phyloP scores from a whole-genome alignment of 2,797 vertebrate species.

The Tachyglossus aculeatus region DNA sequence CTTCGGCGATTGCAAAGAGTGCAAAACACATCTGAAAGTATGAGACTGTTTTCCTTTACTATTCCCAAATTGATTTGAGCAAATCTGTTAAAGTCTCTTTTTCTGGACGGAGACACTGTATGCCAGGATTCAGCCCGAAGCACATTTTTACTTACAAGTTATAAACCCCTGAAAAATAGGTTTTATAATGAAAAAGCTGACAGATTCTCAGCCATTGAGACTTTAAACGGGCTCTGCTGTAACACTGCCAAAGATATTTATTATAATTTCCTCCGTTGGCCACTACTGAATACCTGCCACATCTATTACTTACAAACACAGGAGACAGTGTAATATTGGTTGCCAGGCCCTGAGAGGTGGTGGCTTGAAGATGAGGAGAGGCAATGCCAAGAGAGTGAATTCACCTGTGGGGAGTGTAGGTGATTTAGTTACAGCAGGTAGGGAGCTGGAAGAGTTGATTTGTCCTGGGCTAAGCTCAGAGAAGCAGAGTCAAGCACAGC shows the following conservation, averaged over 20 bases:
- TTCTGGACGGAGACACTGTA: neutral
- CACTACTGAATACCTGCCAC: conserved; percentile 4
- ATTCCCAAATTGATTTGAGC: neutral
- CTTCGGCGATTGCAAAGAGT: neutral
- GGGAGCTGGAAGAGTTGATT: neutral
- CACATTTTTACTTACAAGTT: neutral
- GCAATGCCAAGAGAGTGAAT: neutral
- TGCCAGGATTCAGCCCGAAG: neutral
- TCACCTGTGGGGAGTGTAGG: neutral
- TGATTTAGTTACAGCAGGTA: neutral
- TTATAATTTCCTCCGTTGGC: conserved; percentile 16
- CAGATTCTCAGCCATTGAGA: neutral
- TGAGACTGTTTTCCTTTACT: neutral
- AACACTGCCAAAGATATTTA: conserved; percentile 8
- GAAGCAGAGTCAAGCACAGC: neutral
- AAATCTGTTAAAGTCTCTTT: neutral
- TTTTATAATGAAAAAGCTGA: conserved; percentile 18
- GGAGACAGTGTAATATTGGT: neutral
- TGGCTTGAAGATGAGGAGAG: neutral
- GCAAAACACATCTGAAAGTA: neutral
- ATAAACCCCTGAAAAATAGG: conserved; percentile 22
- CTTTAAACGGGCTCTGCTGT: neutral
- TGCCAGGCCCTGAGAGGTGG: neutral
- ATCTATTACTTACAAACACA: neutral
- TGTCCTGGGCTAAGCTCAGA: neutral